A percentile compares a stretch with the other conserved stretches of the same genome.
These are phyloP conservation scores for Aplochiton taeniatus DNA, from an alignment of 2,797 vertebrate species.

Conservation along the genomic window DNA sequence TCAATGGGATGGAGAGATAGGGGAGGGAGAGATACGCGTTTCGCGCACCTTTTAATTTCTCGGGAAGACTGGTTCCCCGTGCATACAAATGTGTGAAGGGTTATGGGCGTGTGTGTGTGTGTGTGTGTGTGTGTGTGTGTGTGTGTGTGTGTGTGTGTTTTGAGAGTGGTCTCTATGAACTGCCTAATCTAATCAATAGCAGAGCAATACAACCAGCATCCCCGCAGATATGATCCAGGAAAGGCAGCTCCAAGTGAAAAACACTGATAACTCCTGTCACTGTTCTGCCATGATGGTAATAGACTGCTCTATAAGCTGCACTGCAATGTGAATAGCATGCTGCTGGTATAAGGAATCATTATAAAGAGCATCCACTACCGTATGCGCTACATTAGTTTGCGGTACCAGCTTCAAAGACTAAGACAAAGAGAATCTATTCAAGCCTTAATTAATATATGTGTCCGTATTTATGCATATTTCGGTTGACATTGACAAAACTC, in stretches of 20 bases:
- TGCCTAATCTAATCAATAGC: constrained; percentile 72
- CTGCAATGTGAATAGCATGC: too few species aligned
- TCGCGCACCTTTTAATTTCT: neutral
- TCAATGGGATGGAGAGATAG: constrained; percentile 56
- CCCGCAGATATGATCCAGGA: constrained; percentile 66
- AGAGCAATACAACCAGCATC: constrained; percentile 55
- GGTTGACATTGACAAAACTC: too few species aligned
- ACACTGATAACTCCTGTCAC: constrained; percentile 58
- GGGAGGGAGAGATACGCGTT: constrained; percentile 20
- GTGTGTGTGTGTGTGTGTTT: constrained; percentile 4
- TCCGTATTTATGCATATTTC: too few species aligned
- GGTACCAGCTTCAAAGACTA: too few species aligned
- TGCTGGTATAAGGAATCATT: too few species aligned
- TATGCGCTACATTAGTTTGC: too few species aligned
- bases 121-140: neutral
- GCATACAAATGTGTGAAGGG: neutral
- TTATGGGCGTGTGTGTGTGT: neutral
- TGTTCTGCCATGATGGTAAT: constrained; percentile 28
- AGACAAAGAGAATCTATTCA: too few species aligned
- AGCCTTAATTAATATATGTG: too few species aligned
- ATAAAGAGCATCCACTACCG: too few species aligned
- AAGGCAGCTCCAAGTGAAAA: constrained; percentile 52
- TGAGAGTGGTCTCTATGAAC: constrained; percentile 30
- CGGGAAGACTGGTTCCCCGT: neutral
- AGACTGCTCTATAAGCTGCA: neutral